phyloP scores from a whole-genome alignment of 2,797 vertebrate genomes.

The Oreochromis mossambicus region DNA sequence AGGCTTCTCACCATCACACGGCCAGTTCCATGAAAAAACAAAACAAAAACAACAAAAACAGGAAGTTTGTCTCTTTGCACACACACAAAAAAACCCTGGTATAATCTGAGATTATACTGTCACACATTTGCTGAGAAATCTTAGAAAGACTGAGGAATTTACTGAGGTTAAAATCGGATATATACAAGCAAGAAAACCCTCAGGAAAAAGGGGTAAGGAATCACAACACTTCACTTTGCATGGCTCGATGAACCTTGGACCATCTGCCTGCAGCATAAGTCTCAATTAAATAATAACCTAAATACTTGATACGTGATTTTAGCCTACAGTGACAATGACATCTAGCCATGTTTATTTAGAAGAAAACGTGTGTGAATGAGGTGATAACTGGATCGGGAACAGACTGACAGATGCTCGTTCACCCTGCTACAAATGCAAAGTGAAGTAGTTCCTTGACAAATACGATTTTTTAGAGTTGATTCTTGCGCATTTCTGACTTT shows the following conservation, averaged over 20 bases:
- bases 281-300: not conserved
- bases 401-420: not conserved
- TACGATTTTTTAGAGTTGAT: not conserved
- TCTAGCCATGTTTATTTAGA: not conserved
- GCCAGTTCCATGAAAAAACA: not conserved
- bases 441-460: not conserved
- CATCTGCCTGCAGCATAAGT: not conserved
- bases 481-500: not conserved
- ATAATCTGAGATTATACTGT: not conserved
- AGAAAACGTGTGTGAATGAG: not conserved
- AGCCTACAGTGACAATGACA: not conserved
- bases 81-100: fast-evolving
- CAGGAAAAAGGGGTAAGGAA: not conserved
- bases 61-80: not conserved
- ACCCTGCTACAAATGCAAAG: not conserved
- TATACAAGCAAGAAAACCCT: not conserved
- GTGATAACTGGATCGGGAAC: not conserved
- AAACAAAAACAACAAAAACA: not conserved
- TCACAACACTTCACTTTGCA: not conserved
- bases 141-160: not conserved
- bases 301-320: not conserved
- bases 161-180: not conserved
- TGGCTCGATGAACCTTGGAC: not conserved
- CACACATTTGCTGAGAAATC: not conserved
- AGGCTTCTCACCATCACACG: not conserved